A percentile compares a stretch with the other conserved stretches of the same genome.
Conservation (phyloP, 2,113 vertebrate genomes). For the Tupaia tana region DNA sequence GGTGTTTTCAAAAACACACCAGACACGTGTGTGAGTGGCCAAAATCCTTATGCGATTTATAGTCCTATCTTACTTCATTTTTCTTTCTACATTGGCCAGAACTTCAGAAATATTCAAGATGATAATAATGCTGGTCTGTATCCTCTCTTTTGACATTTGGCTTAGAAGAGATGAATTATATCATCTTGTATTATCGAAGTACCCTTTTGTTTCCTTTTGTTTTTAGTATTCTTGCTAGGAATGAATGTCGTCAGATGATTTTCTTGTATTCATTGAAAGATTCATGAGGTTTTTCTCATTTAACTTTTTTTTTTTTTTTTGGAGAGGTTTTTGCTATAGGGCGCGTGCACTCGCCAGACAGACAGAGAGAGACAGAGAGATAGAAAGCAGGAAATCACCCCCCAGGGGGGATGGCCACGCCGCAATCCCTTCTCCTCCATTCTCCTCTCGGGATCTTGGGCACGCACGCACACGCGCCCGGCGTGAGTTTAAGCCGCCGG, state of each 20-base stretch:
- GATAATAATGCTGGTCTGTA: neutral
- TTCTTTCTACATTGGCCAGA: neutral
- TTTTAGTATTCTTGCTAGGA: neutral
- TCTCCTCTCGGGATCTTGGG: too few species aligned
- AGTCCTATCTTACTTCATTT: neutral
- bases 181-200: neutral
- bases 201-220: neutral
- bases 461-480: too few species aligned
- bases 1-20: too few species aligned
- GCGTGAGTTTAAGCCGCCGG: too few species aligned
- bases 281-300: neutral
- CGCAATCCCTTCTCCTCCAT: too few species aligned
- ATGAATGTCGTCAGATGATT: neutral
- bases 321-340: too few species aligned
- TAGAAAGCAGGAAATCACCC: too few species aligned
- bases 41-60: neutral
- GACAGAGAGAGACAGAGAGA: too few species aligned
- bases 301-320: too few species aligned
- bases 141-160: neutral
- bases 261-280: neutral
- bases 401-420: too few species aligned
- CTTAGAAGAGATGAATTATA: neutral
- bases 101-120: constrained; percentile 7
- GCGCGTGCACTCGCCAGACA: too few species aligned
- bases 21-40: neutral